Evolutionary conservation across 2,113 vertebrate species (phyloP), one percentile per base, ranked within the genome.

Genomic region (Dryoscopus gambensis): DNA sequence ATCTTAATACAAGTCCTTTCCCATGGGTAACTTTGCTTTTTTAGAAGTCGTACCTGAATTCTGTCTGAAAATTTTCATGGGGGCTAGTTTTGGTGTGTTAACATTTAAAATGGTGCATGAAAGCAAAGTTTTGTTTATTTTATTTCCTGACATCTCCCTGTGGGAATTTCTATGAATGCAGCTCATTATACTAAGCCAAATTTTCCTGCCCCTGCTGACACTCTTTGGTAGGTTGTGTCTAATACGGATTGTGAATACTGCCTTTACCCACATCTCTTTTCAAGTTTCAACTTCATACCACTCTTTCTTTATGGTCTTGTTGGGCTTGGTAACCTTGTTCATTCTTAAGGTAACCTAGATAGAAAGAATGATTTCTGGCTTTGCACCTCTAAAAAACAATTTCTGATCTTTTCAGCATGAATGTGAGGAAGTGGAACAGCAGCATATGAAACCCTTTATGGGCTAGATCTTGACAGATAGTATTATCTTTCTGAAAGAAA

Each of bases 401-500:
- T 93, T 89, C 73, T 94, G 62, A 76, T 95, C 35, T 90, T 92
- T 93, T 81, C 75, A 84, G 35, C 39, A 85, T 79, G 85, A 91
- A 94, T 82, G 33, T 69, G 40, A 96, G 63, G 67, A 93, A 94
- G 55, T 80, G 27, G 60, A 97, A 91, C 25, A 84, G 60, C 46
- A 83, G 60, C 20, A 31, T 59, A 52, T 46, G 52, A 87, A 73
- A 65, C 22, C 13, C 30, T 89, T 93, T 94, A 76, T 65, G 55
- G 53, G 40, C 42, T 86, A 87, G 70, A 95, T 95, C 68, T 93
- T 93, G 93, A 94, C 63, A 89, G 86, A 95, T 63, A 96, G 17
- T 86, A n/a, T 65, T 95, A 77, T 84, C 52, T 74, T 39, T 94
- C 55, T 93, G 70, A 87, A 94, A 97, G 46, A 96, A 97, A 93